Evolutionary conservation across 2,888 invertebrate species (phyloP).

Genomic region (Euphydryas editha): DNA sequence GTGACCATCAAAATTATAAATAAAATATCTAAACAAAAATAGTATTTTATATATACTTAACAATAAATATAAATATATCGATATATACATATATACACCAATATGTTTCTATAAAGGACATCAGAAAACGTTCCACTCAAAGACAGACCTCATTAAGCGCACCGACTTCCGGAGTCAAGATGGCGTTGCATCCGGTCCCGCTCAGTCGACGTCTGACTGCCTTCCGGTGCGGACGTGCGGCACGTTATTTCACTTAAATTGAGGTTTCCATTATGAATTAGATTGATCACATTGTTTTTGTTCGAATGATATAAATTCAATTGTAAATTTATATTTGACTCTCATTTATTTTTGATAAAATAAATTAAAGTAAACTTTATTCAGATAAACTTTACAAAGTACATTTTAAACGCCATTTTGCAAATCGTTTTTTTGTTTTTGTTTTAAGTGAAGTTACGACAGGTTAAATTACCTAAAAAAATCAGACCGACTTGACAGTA

Average conservation of each 20-base stretch:
- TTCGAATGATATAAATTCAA: neutral
- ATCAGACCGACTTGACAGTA: too few relatives aligned
- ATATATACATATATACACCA: constrained; percentile 11
- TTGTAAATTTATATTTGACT: too few relatives aligned
- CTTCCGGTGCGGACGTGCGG: constrained; percentile 50
- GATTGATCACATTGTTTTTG: constrained; percentile 5
- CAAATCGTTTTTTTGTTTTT: too few relatives aligned
- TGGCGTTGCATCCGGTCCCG: constrained; percentile 50
- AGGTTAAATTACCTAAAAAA: too few relatives aligned
- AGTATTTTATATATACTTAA: neutral
- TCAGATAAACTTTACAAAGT: too few relatives aligned
- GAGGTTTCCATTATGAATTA: constrained; percentile 36
- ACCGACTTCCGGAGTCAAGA: constrained; percentile 48
- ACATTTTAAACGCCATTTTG: too few relatives aligned
- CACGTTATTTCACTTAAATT: constrained; percentile 39
- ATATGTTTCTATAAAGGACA: constrained; percentile 21
- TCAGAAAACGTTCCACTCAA: constrained; percentile 42
- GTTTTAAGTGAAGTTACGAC: too few relatives aligned
- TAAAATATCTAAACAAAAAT: too few relatives aligned
- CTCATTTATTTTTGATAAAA: too few relatives aligned
- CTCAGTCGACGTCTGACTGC: constrained; percentile 48
- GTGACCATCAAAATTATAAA: too few relatives aligned
- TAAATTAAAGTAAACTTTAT: too few relatives aligned
- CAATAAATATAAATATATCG: neutral
- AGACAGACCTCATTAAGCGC: constrained; percentile 50